Conservation (phyloP, 2,888 invertebrate species). For the Stenotaenia linearis region DNA sequence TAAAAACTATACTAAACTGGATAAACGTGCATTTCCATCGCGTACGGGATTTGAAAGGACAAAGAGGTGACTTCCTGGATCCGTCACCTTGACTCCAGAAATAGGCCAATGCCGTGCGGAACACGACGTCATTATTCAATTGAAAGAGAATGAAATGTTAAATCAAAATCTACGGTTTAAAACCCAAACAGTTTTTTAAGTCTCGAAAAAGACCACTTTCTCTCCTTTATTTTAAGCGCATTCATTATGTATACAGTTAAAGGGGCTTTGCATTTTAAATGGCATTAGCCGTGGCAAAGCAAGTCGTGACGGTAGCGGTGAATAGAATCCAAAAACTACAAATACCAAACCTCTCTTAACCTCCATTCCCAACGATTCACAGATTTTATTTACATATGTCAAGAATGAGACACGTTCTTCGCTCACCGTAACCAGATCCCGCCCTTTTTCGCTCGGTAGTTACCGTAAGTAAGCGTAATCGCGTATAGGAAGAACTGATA, state of each 20-base stretch:
- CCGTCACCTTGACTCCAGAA: neutral
- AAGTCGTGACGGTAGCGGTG: neutral
- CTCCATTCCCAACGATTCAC: neutral
- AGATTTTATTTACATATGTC: neutral
- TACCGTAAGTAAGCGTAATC: neutral
- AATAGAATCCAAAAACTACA: neutral
- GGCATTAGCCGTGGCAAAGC: neutral
- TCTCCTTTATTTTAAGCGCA: neutral
- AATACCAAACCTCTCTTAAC: neutral
- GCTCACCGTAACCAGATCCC: neutral
- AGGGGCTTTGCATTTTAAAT: constrained; percentile 21
- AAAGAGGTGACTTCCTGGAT: neutral
- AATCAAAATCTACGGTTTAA: neutral
- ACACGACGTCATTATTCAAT: neutral
- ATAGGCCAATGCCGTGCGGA: neutral
- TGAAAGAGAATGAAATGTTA: neutral
- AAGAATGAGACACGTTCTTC: neutral
- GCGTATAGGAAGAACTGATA: neutral
- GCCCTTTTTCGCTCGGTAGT: neutral
- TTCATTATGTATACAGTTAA: constrained; percentile 21
- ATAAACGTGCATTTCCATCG: neutral
- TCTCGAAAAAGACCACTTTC: neutral
- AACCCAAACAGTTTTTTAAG: neutral
- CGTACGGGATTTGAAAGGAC: neutral
- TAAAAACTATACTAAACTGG: neutral